These are phyloP conservation scores for Archips xylosteana DNA, from an alignment of 2,888 invertebrate species.

Conservation along the genomic window DNA sequence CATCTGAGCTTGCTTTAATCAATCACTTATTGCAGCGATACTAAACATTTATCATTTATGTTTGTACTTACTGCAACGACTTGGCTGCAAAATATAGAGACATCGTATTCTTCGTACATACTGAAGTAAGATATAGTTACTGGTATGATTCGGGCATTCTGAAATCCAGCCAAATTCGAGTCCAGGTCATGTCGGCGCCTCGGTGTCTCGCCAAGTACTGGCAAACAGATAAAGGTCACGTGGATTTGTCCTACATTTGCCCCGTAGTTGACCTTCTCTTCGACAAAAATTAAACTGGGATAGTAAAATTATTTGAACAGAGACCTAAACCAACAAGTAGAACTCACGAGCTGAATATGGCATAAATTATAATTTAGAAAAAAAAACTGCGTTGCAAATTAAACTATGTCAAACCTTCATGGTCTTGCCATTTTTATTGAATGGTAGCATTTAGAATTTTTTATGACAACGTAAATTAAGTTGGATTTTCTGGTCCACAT, in stretches of 20 bases:
- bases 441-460: neutral
- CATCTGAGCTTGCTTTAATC: too few relatives aligned
- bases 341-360: neutral
- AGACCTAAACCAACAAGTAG: neutral
- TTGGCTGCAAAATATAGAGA: neutral
- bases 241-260: slow-evolving; percentile 13
- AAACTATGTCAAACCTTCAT: neutral
- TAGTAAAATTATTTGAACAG: neutral
- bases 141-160: slow-evolving; percentile 21
- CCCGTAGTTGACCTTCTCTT: slow-evolving; percentile 25
- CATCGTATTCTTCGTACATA: neutral
- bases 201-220: slow-evolving; percentile 42
- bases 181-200: slow-evolving; percentile 43
- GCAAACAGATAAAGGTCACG: slow-evolving; percentile 26
- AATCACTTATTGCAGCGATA: too few relatives aligned
- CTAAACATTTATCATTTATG: too few relatives aligned
- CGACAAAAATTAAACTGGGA: neutral
- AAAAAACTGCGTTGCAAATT: neutral
- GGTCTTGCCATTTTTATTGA: neutral
- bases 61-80: neutral
- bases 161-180: slow-evolving; percentile 42
- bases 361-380: neutral
- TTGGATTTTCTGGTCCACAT: neutral
- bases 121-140: slow-evolving; percentile 1
- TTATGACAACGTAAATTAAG: neutral